Percentiles rank a stretch among this genome's conserved stretches.
These are phyloP conservation scores for Hydropsyche betteni DNA, from an alignment of 2,888 invertebrate genomes.

Conservation along the genomic window DNA sequence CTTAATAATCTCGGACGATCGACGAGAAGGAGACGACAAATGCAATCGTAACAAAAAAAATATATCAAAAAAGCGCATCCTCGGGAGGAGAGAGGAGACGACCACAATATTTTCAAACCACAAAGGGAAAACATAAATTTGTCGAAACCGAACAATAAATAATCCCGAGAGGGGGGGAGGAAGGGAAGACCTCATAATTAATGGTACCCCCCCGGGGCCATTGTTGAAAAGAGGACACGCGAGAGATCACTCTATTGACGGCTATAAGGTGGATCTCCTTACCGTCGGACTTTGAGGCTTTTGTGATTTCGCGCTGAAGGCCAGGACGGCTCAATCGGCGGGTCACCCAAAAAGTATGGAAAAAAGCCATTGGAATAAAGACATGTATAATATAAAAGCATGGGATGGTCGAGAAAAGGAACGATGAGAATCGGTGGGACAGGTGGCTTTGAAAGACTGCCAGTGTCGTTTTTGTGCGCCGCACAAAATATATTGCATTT, in stretches of 20 bases:
- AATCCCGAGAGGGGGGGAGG: constrained; percentile 40
- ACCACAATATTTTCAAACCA: constrained; percentile 49
- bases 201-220: constrained; percentile 7
- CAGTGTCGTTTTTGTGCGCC: no score
- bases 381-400: no score
- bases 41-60: constrained; percentile 31
- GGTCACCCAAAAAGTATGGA: no score
- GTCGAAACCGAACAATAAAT: constrained; percentile 52
- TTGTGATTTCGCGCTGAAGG: no score
- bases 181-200: constrained; percentile 7
- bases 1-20: constrained; percentile 2
- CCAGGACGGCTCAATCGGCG: no score
- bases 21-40: constrained; percentile 41
- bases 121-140: constrained; percentile 53
- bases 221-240: constrained; percentile 14
- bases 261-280: no score
- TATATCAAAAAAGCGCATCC: constrained; percentile 37
- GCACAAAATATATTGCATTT: no score
- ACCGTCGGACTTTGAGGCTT: no score
- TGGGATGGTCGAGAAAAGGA: no score
- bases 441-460: no score
- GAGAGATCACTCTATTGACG: constrained; percentile 30
- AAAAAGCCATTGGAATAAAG: no score
- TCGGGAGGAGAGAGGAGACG: constrained; percentile 7
- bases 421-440: no score